Conservation (phyloP, 2,113 vertebrate genomes). For the Pomatostomus ruficeps region DNA sequence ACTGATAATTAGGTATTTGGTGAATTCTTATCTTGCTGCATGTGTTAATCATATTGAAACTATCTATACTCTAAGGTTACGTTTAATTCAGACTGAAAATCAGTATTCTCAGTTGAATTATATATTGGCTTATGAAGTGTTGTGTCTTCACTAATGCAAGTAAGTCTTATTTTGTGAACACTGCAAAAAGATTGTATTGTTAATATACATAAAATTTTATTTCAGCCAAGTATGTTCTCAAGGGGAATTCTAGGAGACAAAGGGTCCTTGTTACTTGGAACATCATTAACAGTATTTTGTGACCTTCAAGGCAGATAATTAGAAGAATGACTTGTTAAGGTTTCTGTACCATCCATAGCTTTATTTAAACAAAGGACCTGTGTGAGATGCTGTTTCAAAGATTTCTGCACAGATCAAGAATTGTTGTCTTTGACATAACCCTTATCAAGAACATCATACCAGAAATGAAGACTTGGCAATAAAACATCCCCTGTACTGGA, state of each 20-base stretch:
- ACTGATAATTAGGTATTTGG: not conserved
- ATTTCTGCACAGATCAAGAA: not conserved
- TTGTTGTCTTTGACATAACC: slow-evolving; percentile 9
- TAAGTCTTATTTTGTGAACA: not conserved
- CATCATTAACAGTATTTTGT: slow-evolving; percentile 12
- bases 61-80: not conserved
- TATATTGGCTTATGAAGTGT: slow-evolving; percentile 1
- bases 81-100: slow-evolving; percentile 15
- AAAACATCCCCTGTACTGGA: slow-evolving; percentile 5
- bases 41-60: not conserved
- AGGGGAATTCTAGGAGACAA: not conserved
- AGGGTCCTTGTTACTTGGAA: slow-evolving; percentile 16
- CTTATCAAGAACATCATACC: slow-evolving; percentile 31
- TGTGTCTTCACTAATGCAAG: slow-evolving; percentile 11
- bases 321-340: slow-evolving; percentile 1
- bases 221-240: slow-evolving; percentile 1
- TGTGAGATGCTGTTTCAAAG: slow-evolving; percentile 3
- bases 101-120: slow-evolving; percentile 16
- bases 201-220: not conserved
- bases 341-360: not conserved
- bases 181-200: not conserved
- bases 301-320: not conserved
- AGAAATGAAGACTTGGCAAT: slow-evolving; percentile 43
- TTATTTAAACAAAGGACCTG: slow-evolving; percentile 4
- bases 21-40: not conserved